phyloP scores from a whole-genome alignment of 2,113 vertebrate genomes.

The Pachycephala philippinensis region DNA sequence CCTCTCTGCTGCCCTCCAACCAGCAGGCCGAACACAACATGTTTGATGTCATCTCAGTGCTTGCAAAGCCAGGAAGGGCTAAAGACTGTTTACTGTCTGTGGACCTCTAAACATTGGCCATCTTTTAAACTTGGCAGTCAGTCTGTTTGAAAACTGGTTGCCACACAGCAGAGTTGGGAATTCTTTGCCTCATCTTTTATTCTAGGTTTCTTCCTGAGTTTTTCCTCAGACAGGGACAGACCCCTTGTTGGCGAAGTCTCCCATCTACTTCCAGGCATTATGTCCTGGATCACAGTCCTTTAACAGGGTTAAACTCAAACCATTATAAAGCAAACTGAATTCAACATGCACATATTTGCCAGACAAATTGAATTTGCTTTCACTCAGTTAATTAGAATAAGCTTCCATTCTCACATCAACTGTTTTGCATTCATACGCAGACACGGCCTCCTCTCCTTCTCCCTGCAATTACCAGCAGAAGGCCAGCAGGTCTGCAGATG shows the following conservation, averaged over 20 bases:
- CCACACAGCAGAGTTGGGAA: background rate
- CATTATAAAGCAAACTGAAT: background rate
- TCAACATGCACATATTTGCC: background rate
- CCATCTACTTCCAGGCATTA: background rate
- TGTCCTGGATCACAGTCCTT: background rate
- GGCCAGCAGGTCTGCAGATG: background rate
- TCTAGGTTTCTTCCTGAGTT: background rate
- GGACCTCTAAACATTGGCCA: background rate
- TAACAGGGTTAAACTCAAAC: background rate
- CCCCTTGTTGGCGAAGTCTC: background rate
- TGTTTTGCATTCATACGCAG: background rate
- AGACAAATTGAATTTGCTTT: conserved; percentile 37
- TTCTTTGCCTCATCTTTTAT: background rate
- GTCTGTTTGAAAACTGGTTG: background rate
- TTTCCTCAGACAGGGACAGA: background rate
- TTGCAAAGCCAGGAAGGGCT: background rate
- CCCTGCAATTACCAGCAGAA: background rate
- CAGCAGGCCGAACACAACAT: background rate
- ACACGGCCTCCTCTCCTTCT: background rate
- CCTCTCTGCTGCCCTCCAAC: background rate
- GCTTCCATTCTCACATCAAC: conserved; percentile 35
- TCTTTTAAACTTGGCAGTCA: background rate
- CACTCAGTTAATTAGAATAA: conserved; percentile 30
- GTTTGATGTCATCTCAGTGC: background rate
- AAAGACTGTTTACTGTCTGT: background rate